Base-by-base conservation (phyloP, 2,888 invertebrate genomes). In the Eledone cirrhosa region DNA sequence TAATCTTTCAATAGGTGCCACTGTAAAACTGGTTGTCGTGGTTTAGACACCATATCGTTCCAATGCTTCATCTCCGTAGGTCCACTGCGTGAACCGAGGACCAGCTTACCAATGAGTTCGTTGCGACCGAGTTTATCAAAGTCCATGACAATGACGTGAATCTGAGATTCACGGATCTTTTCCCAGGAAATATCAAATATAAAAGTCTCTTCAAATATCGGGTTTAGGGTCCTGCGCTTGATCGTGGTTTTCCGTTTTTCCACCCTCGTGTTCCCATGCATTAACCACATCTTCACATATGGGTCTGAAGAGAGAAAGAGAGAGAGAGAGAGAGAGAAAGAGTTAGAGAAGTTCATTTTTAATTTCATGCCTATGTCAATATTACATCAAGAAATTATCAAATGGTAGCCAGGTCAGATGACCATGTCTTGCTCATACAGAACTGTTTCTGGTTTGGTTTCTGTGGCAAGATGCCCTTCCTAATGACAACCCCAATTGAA, bases 1-100 rank as follows among this genome's bases (percentile, higher is more conserved):
- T 85, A 90, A 83, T 90, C 90, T 82, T 98, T 98, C 89, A 98
- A 93, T 91, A 97, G 95, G 92, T 98, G 98, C 98, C 98, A 98
- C 91, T 97, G 97, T 77, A 97, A 95, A 88, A 97, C 96, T 87
- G 96, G 96, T 92, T 98, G 97, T 85, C 97, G 93, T 31, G 97
- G 97, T 92, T 98, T 98, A 82, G 97, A 96, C 86, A 98, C 97
- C 98, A 98, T 98, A 90, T 98, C 98, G 89, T 97, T 97, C 98
- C 98, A 98, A 91, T 98, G 98, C 90, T 97, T 97, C 59, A 97
- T 97, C 92, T 98, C 98, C 79, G 96, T 94, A 27, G 97, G 97
- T 1, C 98, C 98, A 78, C 97, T 97, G n/a, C 93, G 92, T 83
- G 86, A 86, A 77, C 90, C 88, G 82, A 89, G 85, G 79, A 88